Conservation (phyloP, 1,140 invertebrate species). For the Rhyzopertha dominica region DNA sequence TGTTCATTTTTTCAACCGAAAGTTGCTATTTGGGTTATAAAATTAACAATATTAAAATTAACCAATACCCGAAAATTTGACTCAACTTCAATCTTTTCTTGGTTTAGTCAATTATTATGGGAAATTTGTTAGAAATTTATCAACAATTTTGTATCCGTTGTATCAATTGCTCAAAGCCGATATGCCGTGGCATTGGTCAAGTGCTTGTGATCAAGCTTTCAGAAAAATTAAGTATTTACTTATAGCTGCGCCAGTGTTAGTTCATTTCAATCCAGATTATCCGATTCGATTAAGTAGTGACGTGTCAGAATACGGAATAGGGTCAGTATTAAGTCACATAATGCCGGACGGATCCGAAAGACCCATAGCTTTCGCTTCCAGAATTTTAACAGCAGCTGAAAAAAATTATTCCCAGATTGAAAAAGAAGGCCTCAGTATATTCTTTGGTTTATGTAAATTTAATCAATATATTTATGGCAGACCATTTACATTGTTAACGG, state of each 20-base stretch:
- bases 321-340: no score
- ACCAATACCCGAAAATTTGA: background rate
- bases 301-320: no score
- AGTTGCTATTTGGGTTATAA: no score
- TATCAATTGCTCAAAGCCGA: no score
- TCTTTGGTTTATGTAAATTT: slow-evolving; percentile 45
- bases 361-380: slow-evolving; percentile 22
- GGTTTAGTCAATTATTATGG: slow-evolving; percentile 9
- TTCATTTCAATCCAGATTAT: no score
- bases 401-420: slow-evolving; percentile 23
- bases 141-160: slow-evolving; percentile 5
- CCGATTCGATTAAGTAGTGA: no score
- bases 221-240: no score
- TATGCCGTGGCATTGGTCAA: no score
- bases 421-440: slow-evolving; percentile 41
- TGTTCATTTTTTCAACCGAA: no score
- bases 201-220: no score
- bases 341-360: background rate
- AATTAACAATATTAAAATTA: background rate
- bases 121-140: background rate
- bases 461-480: slow-evolving; percentile 46
- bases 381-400: slow-evolving; percentile 21
- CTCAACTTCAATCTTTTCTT: slow-evolving; percentile 4
- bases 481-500: slow-evolving; percentile 40
- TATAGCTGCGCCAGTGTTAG: no score